Evolutionary conservation across 2,888 invertebrate species (phyloP), one percentile per base, ranked within the genome.

Genomic region (Sesamia inferens): DNA sequence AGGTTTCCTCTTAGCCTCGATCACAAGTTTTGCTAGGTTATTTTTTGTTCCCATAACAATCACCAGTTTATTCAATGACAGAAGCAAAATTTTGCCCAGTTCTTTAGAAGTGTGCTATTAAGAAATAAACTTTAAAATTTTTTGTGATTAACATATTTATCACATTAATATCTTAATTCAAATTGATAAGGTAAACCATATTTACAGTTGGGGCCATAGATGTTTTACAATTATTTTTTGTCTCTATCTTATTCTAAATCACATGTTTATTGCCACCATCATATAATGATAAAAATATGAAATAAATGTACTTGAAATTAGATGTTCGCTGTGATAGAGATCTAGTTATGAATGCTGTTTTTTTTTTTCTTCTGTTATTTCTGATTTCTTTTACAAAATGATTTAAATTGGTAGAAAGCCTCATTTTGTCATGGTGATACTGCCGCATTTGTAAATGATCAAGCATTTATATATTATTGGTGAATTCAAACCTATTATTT

Each of bases 1-100:
- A 91, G 91, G 91, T 91, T 87, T 87, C 69, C 42, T 79, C 85
- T 74, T 90, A 90, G 90, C 91, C 91, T 92, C 92, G 90, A 89
- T 88, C 86, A 89, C 85, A 89, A 87, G 81, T 83, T 73, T 85
- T 86, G 88, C 82, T 90, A 91, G 91, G 92, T 91, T 92, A 92
- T 90, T 92, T 92, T 92, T 92, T 92, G 90, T 90, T 83, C 83
- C 78, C 65, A 42, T 82, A 82, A 85, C 88, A 87, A 88, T 90
- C 86, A 86, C 85, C 71, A 82, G 83, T 76, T 78, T 72, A 78
- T 71, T 71, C 63, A 73, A 68, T 65, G 68, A 70, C 70, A 71
- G 66, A 58, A 68, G 51, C 59, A 69, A 78, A 5, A n/a, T 74
- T 80, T 68, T 57, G 51, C 69, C 39, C 39, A 64, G 42, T 63